Conservation (phyloP, 2,888 invertebrate species). For the Dasysyrphus albostriatus region DNA sequence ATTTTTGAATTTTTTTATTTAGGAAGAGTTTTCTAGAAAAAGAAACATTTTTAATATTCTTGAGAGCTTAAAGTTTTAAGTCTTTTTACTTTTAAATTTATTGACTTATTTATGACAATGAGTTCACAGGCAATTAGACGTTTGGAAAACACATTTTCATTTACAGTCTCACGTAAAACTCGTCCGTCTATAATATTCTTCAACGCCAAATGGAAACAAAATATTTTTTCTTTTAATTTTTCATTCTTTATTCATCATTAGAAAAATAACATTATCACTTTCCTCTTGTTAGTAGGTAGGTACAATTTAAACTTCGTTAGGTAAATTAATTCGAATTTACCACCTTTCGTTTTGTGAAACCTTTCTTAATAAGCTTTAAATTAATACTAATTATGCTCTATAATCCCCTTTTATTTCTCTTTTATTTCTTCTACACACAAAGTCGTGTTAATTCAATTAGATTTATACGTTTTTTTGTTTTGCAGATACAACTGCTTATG, state of each 20-base stretch:
- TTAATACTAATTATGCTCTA: slow-evolving; percentile 33
- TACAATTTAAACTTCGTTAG: slow-evolving; percentile 9
- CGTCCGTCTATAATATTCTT: neutral
- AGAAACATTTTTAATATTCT: too few species aligned
- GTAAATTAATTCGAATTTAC: neutral
- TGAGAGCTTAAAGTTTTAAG: too few species aligned
- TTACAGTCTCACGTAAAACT: neutral
- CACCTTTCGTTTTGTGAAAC: neutral
- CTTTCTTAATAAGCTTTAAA: slow-evolving; percentile 23
- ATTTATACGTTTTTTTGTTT: slow-evolving; percentile 10
- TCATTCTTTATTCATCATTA: neutral
- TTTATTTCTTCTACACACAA: neutral
- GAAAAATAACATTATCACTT: neutral
- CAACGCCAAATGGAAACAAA: neutral
- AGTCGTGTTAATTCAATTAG: slow-evolving; percentile 25
- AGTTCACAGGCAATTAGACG: too few species aligned
- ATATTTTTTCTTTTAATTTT: neutral
- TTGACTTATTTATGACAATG: too few species aligned
- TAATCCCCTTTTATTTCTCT: slow-evolving; percentile 11
- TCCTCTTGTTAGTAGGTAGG: neutral
- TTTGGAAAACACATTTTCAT: too few species aligned
- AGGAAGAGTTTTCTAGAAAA: too few species aligned
- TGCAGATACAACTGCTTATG: slow-evolving; percentile 8
- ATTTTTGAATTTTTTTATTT: too few species aligned
- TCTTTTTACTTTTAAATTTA: too few species aligned